Evolutionary conservation across 2,797 vertebrate species (phyloP).

Genomic region (Channa striata): DNA sequence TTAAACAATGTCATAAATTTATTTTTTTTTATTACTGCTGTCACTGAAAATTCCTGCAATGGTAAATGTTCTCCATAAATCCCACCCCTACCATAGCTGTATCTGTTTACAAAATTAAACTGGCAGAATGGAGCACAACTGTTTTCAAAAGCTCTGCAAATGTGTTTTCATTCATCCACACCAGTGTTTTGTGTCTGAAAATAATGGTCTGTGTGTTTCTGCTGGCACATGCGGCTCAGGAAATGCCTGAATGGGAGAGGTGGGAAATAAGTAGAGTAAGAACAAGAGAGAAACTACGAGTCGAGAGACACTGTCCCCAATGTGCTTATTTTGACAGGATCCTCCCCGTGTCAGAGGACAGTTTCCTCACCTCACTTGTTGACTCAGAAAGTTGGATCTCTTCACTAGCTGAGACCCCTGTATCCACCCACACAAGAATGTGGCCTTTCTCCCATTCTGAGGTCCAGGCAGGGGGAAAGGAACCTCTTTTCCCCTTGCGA

Average conservation of each 20-base stretch:
- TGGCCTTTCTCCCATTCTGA: slow-evolving; percentile 65
- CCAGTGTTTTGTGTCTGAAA: slow-evolving; percentile 58
- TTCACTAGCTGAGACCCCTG: slow-evolving; percentile 59
- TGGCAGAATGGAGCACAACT: slow-evolving; percentile 27
- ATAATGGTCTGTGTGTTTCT: slow-evolving; percentile 70
- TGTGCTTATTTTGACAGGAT: slow-evolving; percentile 75
- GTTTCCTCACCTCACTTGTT: slow-evolving; percentile 58
- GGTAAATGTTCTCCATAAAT: background rate
- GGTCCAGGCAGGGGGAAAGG: slow-evolving; percentile 65
- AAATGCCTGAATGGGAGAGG: slow-evolving; percentile 82
- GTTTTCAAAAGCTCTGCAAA: slow-evolving; percentile 49
- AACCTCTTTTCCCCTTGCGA: slow-evolving; percentile 67
- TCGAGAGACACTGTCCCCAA: slow-evolving; percentile 62
- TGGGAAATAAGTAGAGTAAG: slow-evolving; percentile 71
- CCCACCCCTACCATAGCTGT: slow-evolving; percentile 3
- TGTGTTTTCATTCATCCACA: slow-evolving; percentile 59
- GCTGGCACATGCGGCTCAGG: slow-evolving; percentile 74
- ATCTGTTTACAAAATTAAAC: slow-evolving; percentile 28
- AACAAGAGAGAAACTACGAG: slow-evolving; percentile 58
- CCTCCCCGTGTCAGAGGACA: slow-evolving; percentile 68
- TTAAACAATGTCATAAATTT: no score
- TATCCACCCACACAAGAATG: slow-evolving; percentile 71
- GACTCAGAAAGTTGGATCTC: slow-evolving; percentile 63
- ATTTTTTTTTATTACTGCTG: background rate
- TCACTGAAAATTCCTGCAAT: background rate